Percentiles rank a stretch among this genome's conserved stretches.
phyloP scores from a whole-genome alignment of 2,113 vertebrate species.

The Heterochromis multidens region DNA sequence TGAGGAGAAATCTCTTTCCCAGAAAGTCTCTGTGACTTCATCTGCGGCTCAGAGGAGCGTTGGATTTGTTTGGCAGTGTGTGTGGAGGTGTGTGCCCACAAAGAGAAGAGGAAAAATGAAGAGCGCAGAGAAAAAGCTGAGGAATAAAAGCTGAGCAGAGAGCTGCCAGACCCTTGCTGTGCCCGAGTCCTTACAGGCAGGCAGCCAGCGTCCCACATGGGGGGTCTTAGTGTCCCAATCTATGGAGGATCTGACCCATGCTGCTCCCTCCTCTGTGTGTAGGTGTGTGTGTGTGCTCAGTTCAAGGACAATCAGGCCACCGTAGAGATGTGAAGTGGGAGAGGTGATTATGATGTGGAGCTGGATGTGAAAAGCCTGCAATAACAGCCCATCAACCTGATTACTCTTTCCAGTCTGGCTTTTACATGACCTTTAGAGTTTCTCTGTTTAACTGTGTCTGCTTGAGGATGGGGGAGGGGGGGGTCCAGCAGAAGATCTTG shows the following conservation, averaged over 20 bases:
- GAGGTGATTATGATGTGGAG: neutral
- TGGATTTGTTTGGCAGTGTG: neutral
- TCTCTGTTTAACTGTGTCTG: neutral
- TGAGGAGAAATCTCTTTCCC: neutral
- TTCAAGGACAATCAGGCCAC: neutral
- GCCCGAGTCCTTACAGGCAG: conserved; percentile 11
- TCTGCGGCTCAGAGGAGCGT: neutral
- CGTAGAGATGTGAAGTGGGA: conserved; percentile 8
- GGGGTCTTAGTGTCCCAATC: conserved; percentile 13
- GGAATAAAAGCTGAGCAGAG: conserved; percentile 20
- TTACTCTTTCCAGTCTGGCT: neutral
- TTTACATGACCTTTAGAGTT: neutral
- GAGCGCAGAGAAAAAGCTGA: neutral
- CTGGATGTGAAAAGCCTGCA: neutral
- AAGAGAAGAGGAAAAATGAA: neutral
- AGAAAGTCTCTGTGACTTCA: neutral
- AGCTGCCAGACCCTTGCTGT: conserved; percentile 37
- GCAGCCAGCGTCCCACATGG: conserved; percentile 42
- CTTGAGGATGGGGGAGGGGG: neutral
- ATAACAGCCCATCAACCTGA: neutral
- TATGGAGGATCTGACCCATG: conserved; percentile 15
- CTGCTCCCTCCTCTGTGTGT: conserved; percentile 3
- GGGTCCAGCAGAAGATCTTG: neutral
- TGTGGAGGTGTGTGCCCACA: neutral
- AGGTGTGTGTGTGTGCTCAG: neutral